Evolutionary conservation across 2,113 vertebrate species (phyloP), one percentile per base, ranked within the genome.

Genomic region (Sceloporus tristichus): DNA sequence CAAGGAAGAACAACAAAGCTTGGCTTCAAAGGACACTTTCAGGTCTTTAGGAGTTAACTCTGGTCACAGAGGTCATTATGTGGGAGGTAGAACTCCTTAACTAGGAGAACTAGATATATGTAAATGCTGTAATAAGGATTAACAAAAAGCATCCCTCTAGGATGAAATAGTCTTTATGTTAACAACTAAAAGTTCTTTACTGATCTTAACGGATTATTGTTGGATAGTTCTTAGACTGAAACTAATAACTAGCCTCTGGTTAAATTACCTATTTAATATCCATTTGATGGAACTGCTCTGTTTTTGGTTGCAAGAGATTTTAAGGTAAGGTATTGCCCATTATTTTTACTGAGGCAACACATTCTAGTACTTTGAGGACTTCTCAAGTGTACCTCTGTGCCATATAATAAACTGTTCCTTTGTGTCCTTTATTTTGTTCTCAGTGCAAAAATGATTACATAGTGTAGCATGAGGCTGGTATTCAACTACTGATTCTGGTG

Each of bases 171-270:
- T 34, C 75, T 79, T 70, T 56, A 79, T 48, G 48, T 48, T 48
- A 48, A 48, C 48, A 38, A 6, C 7, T 38, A 68, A 79, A 3
- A 84, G 38, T 79, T 29, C 14, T 27, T 73, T 73, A 40, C 10
- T 73, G 53, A 40, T 56, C 77, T 86, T 71, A 80, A 80, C 71
- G 29, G 29, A 25, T 86, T 78, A 86, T 18, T n/a, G 25, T 79
- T 7, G 5, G 4, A 27, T 68, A 86, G 11, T 34, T 25, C 18
- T 65, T 38, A 25, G 8, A n/a, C 7, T 68, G 75, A 78, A 86
- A 68, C 18, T 42, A 62, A 19, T 65, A 66, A 23, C 9, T 2
- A 54, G 27, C 2, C 10, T 70, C 62, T 68, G 40, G 21, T 68
- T 18, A 9, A 1, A 48, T 48, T 48, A 5, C 21, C 76, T 42